These are phyloP conservation scores for Creontiades dilutus DNA, from an alignment of 2,888 invertebrate species.

Conservation along the genomic window DNA sequence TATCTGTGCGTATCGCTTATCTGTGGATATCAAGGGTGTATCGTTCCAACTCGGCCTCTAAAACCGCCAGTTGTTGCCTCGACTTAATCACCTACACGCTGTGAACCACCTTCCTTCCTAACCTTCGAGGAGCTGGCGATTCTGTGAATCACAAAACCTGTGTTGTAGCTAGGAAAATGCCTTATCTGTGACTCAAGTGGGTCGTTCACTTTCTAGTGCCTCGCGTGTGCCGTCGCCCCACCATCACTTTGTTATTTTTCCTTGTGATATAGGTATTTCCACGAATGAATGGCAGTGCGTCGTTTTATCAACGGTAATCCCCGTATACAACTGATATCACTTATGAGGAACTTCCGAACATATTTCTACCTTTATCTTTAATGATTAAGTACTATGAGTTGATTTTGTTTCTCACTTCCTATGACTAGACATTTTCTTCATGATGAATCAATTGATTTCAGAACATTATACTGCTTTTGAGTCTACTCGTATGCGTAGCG, in stretches of 20 bases:
- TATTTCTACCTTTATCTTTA: too few species aligned
- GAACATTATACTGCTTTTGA: too few species aligned
- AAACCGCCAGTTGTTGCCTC: background rate
- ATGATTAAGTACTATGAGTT: too few species aligned
- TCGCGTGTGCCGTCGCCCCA: background rate
- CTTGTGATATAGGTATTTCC: background rate
- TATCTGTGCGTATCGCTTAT: conserved; percentile 8
- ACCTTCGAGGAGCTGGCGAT: background rate
- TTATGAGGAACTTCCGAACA: too few species aligned
- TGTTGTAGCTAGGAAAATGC: background rate
- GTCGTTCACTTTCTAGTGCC: background rate
- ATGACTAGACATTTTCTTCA: too few species aligned
- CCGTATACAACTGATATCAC: background rate
- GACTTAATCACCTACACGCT: background rate
- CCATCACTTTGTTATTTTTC: background rate
- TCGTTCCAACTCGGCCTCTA: background rate
- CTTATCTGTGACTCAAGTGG: conserved; percentile 5
- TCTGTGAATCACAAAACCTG: background rate
- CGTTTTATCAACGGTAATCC: conserved; percentile 24
- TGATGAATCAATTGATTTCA: too few species aligned
- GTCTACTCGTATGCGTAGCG: too few species aligned
- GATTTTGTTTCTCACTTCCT: too few species aligned
- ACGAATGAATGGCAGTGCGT: background rate
- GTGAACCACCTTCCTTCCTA: background rate
- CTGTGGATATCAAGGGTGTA: background rate